These are phyloP conservation scores for Gobiocypris rarus DNA, from an alignment of 2,113 vertebrate species.

Conservation along the genomic window DNA sequence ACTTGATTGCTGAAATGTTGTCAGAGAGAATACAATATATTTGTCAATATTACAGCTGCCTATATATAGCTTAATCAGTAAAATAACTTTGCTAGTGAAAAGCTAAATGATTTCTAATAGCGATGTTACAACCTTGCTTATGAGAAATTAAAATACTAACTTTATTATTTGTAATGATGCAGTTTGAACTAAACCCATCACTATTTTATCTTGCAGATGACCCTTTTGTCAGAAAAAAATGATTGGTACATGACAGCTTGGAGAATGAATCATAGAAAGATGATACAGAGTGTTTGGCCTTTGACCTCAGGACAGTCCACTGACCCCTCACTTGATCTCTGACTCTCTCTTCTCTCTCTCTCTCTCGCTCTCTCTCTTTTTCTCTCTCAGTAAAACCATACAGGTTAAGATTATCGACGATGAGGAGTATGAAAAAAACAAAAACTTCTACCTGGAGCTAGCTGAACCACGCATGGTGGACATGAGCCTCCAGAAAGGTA, in stretches of 20 bases:
- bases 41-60: background rate
- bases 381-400: constrained; percentile 94
- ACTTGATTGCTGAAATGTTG: background rate
- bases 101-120: background rate
- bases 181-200: background rate
- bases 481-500: constrained; percentile 84
- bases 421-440: constrained; percentile 99
- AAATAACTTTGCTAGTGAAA: background rate
- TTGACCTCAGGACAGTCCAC: constrained; percentile 55
- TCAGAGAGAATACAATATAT: background rate
- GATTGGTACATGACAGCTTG: background rate
- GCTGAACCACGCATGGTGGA: constrained; percentile 90
- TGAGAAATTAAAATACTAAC: background rate
- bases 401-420: constrained; percentile 99
- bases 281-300: constrained; percentile 11
- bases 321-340: constrained; percentile 50
- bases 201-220: background rate
- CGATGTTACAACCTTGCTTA: background rate
- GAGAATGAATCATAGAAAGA: background rate
- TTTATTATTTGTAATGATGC: background rate
- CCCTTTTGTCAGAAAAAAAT: background rate
- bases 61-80: background rate
- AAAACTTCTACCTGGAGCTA: constrained; percentile 99
- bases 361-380: constrained; percentile 78
- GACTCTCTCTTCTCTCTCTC: constrained; percentile 61